These are phyloP conservation scores for Ligdia adustata DNA, from an alignment of 2,888 invertebrate species.

Conservation along the genomic window DNA sequence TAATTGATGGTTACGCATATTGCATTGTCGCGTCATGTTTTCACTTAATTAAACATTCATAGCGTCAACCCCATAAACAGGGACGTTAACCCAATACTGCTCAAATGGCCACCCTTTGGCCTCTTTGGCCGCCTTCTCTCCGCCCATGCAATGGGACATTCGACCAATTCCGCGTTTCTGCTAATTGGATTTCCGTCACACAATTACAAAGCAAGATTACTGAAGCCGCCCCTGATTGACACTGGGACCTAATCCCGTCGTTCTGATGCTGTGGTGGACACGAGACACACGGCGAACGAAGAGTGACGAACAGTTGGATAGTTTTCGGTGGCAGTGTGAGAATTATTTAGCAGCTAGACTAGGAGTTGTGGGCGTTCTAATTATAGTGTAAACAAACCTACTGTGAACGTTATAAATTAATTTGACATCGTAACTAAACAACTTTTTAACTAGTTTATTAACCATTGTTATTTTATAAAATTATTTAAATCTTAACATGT, in stretches of 20 bases:
- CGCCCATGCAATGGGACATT: slow-evolving; percentile 25
- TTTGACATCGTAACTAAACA: too few relatives aligned
- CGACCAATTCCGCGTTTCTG: slow-evolving; percentile 29
- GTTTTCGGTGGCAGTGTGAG: too few relatives aligned
- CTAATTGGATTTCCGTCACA: slow-evolving; percentile 59
- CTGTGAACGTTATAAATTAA: too few relatives aligned
- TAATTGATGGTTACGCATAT: slow-evolving; percentile 4
- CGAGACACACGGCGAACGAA: slow-evolving; percentile 38
- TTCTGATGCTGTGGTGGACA: slow-evolving; percentile 43
- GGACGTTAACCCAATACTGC: slow-evolving; percentile 17
- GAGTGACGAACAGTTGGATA: slow-evolving; percentile 7
- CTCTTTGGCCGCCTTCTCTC: slow-evolving; percentile 15
- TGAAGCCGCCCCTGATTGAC: slow-evolving; percentile 64
- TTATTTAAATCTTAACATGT: too few relatives aligned
- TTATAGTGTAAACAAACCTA: too few relatives aligned
- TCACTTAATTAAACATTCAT: slow-evolving; percentile 21
- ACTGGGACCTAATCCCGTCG: slow-evolving; percentile 56
- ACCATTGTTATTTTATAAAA: too few relatives aligned
- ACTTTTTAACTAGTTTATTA: too few relatives aligned
- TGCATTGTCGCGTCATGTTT: slow-evolving; percentile 4
- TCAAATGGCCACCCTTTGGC: slow-evolving; percentile 18
- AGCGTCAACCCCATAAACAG: slow-evolving; percentile 20
- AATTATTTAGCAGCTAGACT: too few relatives aligned
- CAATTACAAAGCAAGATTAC: slow-evolving; percentile 64
- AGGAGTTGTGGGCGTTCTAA: too few relatives aligned